Base-by-base conservation (phyloP, 2,797 vertebrate species). In the Acipenser transmontanus region DNA sequence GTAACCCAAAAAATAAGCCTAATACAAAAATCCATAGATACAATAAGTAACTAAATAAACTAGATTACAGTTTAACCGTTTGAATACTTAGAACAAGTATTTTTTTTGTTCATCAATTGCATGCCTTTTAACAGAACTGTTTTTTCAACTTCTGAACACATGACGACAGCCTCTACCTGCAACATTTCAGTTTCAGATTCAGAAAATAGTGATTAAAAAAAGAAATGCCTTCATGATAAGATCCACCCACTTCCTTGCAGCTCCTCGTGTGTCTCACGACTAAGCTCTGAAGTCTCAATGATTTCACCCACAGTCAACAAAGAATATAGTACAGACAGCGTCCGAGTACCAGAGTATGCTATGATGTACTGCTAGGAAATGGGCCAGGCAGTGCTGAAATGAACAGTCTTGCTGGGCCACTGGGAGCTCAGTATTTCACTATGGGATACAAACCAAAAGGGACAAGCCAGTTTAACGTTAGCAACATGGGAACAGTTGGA, bases 381-480 rank as follows among this genome's bases (percentile, higher is more conserved):
- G 34, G 34, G 34, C 4, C 34, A 72, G 85, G 79, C 76, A 82
- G 78, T 52, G 84, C 83, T 57, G 85, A 85, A 75, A 90, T 89
- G 87, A 86, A 90, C 80, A 90, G 88, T 80, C 77, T 90, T 8
- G 88, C 88, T 63, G 83, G 87, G 76, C 88, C 88, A 63, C 83
- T 90, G 63, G 88, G 88, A 66, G 88, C 88, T 76, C 87, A 89
- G 74, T 90, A 90, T 73, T 85, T 90, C 72, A 85, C 84, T 62
- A 90, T 90, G 84, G 88, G 88, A 72, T 87, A 82, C 49, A 87
- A 87, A 17, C 69, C 84, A 34, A 85, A 83, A 66, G 86, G 86
- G n/a, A 85, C 72, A 61, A 71, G 73, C 69, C 81, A 80, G 50
- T 64, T 65, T 56, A 65, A 56, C 48, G 81, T 74, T 74, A 83